Evolutionary conservation across 2,888 invertebrate species (phyloP).

Genomic region (Gymnocheta viridis): DNA sequence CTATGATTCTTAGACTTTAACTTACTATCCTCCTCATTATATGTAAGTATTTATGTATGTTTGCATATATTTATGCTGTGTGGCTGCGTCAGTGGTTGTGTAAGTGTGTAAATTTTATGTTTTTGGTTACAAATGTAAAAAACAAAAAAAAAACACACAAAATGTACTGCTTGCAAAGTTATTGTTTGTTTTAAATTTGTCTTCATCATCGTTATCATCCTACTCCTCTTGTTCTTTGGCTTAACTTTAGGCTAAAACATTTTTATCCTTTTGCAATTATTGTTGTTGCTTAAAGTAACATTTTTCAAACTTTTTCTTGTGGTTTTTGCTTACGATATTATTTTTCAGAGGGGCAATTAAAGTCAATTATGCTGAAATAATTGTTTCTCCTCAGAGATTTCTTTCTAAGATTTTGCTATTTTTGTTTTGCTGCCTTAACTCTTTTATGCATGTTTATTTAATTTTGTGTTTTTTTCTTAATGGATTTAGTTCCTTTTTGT

Average conservation of each 20-base stretch:
- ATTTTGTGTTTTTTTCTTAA: neutral
- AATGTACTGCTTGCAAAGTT: slow-evolving; percentile 45
- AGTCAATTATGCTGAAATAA: slow-evolving; percentile 80
- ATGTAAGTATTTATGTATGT: neutral
- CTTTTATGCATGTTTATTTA: slow-evolving; percentile 29
- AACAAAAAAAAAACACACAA: neutral
- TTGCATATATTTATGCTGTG: slow-evolving; percentile 40
- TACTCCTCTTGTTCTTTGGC: slow-evolving; percentile 22
- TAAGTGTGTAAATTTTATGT: slow-evolving; percentile 38
- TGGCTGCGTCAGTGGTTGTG: slow-evolving; percentile 47
- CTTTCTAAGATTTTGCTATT: slow-evolving; percentile 24
- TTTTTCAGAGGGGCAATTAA: slow-evolving; percentile 76
- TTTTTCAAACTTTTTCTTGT: slow-evolving; percentile 42
- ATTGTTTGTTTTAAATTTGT: slow-evolving; percentile 60
- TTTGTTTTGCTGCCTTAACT: slow-evolving; percentile 59
- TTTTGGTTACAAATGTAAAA: slow-evolving; percentile 36
- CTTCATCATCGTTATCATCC: slow-evolving; percentile 46
- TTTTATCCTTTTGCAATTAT: slow-evolving; percentile 25
- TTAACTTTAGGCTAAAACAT: slow-evolving; percentile 44
- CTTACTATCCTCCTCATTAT: slow-evolving; percentile 41
- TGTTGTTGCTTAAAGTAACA: slow-evolving; percentile 22
- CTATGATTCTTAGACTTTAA: slow-evolving; percentile 14
- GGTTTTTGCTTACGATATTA: slow-evolving; percentile 17
- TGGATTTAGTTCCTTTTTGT: neutral
- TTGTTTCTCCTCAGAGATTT: slow-evolving; percentile 76